Evolutionary conservation across 2,888 invertebrate genomes (phyloP), one percentile per base, ranked within the genome.

Genomic region (Hoplodrina blanda): DNA sequence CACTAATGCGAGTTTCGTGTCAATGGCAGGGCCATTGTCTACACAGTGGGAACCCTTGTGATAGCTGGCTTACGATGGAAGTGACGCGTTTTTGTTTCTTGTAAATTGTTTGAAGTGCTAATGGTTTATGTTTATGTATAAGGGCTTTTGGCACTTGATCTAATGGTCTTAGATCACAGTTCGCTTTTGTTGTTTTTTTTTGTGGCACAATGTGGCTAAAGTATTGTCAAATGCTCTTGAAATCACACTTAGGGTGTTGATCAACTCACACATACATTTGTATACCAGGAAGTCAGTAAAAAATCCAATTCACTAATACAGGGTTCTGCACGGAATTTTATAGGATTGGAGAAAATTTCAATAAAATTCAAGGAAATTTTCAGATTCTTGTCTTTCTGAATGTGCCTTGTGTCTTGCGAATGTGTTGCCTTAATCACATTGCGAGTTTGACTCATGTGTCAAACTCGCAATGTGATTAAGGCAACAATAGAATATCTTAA

Each of bases 1-100:
- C 80, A 74, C 79, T 88, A 93, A 92, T 93, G 92, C 82, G 73
- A 82, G 81, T 89, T 83, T 83, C 89, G 72, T 92, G 93, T 92
- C 78, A 81, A 72, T 79, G 76, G 80, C 76, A 60, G 62, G 37
- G 44, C 59, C 54, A 82, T 84, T 84, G 83, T 83, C 59, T 74
- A 71, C 68, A 55, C 64, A 70, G 76, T 83, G 83, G 69, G 80
- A 84, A 81, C 66, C 81, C 78, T 85, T 78, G 71, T 66, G 44
- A 71, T 69, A 73, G 59, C 49, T 64, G 62, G 44, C 46, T 64
- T 10, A 52, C 25, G 57, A 13, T 72, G 44, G 69, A 64, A 64
- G 54, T 59, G 46, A 62, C 61, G 46, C 56, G 54, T 77, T 77
- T 80, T 76, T 67, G 10, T 57, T 68, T n/a, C 5, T 17, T 60